Evolutionary conservation across 1,140 invertebrate species (phyloP).

Genomic region (Bombus turneri): DNA sequence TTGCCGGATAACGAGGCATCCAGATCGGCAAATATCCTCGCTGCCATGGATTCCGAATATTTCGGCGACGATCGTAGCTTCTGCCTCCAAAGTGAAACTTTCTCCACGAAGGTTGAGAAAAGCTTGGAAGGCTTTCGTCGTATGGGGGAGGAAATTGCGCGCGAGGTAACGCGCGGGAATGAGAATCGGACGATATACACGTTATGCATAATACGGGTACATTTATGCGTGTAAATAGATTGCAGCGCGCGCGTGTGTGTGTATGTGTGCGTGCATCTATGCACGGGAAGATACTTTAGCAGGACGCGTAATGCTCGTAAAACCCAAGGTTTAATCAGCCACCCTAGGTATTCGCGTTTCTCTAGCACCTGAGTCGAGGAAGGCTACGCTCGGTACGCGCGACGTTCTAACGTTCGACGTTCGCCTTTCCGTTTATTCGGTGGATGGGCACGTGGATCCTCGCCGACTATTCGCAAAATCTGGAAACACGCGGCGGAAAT

Average conservation of each 20-base stretch:
- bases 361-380: slow-evolving; percentile 48
- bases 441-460: neutral
- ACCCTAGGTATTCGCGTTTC: slow-evolving; percentile 11
- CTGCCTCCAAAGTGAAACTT: neutral
- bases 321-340: slow-evolving; percentile 72
- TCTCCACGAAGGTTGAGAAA: neutral
- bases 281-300: slow-evolving; percentile 39
- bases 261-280: slow-evolving; percentile 19
- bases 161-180: neutral
- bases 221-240: slow-evolving; percentile 60
- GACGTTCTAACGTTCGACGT: slow-evolving; percentile 10
- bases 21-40: neutral
- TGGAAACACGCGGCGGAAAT: neutral
- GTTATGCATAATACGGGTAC: slow-evolving; percentile 49
- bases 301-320: slow-evolving; percentile 69
- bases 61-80: neutral
- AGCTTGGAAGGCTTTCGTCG: neutral
- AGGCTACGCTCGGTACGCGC: slow-evolving; percentile 17
- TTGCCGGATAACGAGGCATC: neutral
- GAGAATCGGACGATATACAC: slow-evolving; percentile 25
- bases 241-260: neutral
- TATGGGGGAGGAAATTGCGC: neutral
- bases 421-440: neutral
- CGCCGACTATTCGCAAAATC: no score
- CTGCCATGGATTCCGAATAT: neutral